These are phyloP conservation scores for Pocillopora verrucosa DNA, from an alignment of 64 coral and sea anemone species.

Conservation along the genomic window DNA sequence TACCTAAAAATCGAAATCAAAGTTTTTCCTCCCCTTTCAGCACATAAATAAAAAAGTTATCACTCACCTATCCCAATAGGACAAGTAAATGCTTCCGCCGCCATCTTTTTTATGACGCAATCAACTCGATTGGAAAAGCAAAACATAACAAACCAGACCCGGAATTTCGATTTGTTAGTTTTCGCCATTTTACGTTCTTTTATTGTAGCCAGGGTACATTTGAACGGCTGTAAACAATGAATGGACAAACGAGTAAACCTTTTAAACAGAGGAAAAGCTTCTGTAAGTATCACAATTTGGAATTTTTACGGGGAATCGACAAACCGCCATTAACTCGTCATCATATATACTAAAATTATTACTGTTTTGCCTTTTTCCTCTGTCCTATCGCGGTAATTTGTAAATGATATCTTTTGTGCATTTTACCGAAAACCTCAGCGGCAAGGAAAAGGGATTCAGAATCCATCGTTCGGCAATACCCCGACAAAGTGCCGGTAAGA, in stretches of 20 bases:
- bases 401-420: neutral
- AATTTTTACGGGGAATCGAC: constrained; percentile 22
- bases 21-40: neutral
- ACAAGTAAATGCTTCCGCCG: neutral
- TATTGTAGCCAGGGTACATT: neutral
- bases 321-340: neutral
- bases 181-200: neutral
- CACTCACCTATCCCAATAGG: neutral
- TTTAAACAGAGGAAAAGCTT: constrained; percentile 92
- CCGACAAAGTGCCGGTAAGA: constrained; percentile 98
- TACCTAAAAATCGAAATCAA: neutral
- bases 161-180: constrained; percentile 6
- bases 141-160: constrained; percentile 55
- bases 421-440: constrained; percentile 46
- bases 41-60: neutral
- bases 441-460: constrained; percentile 95
- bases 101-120: constrained; percentile 28
- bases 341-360: neutral
- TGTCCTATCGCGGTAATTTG: neutral
- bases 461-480: constrained; percentile 85
- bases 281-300: constrained; percentile 54
- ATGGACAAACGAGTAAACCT: constrained; percentile 60
- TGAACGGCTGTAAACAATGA: constrained; percentile 41
- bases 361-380: neutral
- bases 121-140: constrained; percentile 17